These are phyloP conservation scores for Buceros bicornis DNA, from an alignment of 2,797 vertebrate genomes.

Conservation along the genomic window DNA sequence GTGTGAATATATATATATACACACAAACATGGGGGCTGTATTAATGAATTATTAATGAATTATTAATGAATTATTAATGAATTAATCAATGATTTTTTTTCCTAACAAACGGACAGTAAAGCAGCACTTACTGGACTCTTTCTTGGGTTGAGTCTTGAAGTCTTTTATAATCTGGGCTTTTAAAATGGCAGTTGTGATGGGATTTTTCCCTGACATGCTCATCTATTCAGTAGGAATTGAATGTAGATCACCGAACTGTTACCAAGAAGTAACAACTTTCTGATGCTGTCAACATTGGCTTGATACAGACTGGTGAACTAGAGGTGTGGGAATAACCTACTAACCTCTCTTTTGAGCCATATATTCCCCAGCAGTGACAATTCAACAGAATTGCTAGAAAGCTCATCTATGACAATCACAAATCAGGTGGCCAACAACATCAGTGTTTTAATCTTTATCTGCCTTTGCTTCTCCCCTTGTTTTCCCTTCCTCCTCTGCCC, in stretches of 20 bases:
- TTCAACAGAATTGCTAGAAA: slow-evolving; percentile 11
- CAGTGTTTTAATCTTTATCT: background rate
- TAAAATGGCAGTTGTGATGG: background rate
- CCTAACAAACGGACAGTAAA: background rate
- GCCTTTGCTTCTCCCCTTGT: background rate
- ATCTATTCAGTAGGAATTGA: background rate
- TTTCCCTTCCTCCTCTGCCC: slow-evolving; percentile 32
- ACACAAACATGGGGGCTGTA: background rate
- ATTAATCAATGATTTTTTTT: background rate
- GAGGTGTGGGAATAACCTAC: background rate
- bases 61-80: background rate
- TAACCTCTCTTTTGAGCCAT: background rate
- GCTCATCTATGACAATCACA: slow-evolving; percentile 23
- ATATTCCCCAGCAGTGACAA: background rate
- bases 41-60: background rate
- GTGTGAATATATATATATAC: background rate
- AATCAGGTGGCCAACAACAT: slow-evolving; percentile 8
- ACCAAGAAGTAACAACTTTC: background rate
- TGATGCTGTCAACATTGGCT: background rate
- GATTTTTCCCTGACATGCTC: background rate
- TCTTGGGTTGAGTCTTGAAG: background rate
- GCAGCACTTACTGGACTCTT: background rate
- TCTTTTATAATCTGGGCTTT: background rate
- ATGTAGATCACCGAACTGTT: background rate
- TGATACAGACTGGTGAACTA: background rate